These are phyloP conservation scores for Formica aserva DNA, from an alignment of 2,888 invertebrate genomes.

Conservation along the genomic window DNA sequence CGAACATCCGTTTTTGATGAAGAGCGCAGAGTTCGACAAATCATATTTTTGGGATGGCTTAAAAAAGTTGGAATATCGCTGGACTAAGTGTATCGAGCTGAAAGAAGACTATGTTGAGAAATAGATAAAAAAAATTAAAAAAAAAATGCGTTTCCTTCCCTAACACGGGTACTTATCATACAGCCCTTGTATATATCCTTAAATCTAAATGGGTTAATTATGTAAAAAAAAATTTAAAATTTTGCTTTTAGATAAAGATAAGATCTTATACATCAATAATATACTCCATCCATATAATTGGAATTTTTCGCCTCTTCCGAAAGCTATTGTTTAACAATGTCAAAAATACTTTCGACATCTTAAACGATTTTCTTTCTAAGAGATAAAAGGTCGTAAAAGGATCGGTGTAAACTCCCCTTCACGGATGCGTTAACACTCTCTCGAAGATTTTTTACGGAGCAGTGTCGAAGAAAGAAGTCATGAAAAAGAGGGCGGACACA, in stretches of 20 bases:
- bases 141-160: no score
- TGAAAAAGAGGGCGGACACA: constrained; percentile 31
- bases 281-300: not conserved
- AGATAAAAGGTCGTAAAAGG: not conserved
- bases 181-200: no score
- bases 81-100: no score
- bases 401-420: constrained; percentile 1
- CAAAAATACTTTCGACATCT: not conserved
- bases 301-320: not conserved
- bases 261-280: not conserved
- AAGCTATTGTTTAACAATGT: not conserved
- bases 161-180: no score
- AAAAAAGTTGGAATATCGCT: no score
- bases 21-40: no score
- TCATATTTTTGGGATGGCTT: no score
- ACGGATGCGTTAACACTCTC: constrained; percentile 8
- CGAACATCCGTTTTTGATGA: no score
- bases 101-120: no score
- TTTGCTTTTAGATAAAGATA: not conserved
- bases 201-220: no score
- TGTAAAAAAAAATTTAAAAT: no score
- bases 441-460: not conserved
- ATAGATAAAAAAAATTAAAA: no score
- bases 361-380: not conserved
- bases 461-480: constrained; percentile 17